A percentile compares a stretch with the other conserved stretches of the same genome.
phyloP scores from a whole-genome alignment of 2,113 vertebrate genomes.

The Rhagologus leucostigma region DNA sequence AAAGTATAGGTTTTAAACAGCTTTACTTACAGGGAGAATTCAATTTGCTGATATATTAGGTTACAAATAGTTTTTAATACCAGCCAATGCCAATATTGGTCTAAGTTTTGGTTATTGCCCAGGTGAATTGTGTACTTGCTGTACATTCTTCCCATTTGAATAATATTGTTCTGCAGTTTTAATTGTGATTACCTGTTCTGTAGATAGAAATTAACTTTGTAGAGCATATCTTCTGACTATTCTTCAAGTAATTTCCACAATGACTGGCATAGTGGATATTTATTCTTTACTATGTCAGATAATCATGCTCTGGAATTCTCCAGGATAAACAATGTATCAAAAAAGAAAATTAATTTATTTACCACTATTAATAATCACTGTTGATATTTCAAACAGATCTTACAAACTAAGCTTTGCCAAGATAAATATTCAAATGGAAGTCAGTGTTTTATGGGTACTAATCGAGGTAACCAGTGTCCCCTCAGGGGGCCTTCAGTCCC shows the following conservation, averaged over 20 bases:
- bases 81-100: not conserved
- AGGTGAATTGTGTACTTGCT: not conserved
- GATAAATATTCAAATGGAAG: not conserved
- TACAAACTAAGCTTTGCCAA: not conserved
- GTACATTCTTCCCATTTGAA: not conserved
- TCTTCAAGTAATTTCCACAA: not conserved
- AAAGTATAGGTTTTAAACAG: not conserved
- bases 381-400: not conserved
- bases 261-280: not conserved
- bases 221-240: not conserved
- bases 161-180: not conserved
- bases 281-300: not conserved
- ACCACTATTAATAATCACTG: not conserved
- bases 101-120: not conserved
- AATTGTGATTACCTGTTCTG: not conserved
- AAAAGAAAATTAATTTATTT: not conserved
- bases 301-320: not conserved
- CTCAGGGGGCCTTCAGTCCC: not conserved
- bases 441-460: not conserved
- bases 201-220: not conserved
- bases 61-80: not conserved
- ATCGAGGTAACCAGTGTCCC: accelerated
- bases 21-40: not conserved
- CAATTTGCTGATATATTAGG: not conserved
- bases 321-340: not conserved